Evolutionary conservation across 2,113 vertebrate genomes (phyloP), one percentile per base, ranked within the genome.

Genomic region (Osmerus eperlanus): DNA sequence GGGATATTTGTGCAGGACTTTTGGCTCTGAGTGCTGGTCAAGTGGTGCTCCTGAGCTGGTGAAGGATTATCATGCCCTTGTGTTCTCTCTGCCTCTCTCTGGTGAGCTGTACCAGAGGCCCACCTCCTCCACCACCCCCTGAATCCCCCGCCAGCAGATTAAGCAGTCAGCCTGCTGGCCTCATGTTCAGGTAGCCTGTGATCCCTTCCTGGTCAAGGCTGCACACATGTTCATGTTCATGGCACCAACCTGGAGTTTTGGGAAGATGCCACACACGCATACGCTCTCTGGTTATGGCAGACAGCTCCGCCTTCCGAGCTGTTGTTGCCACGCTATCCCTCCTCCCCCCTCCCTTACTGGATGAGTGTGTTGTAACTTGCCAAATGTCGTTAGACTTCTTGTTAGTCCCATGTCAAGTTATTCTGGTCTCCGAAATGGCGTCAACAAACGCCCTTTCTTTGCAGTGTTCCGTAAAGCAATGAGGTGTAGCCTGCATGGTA

Each of bases 221-320:
- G 32, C 32, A 36, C 1, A 36, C 32, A 36, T 36, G n/a, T n/a
- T 3, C 32, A 5, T 36, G 32, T 36, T 36, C 7, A 36, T 36
- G 32, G 32, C 32, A 36, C 3, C 32, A 36, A 4, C 32, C 1
- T 36, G 32, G 32, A 36, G 32, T 36, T 36, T 7, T 5, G 32
- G 32, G 32, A 36, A 36, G 32, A 36, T 36, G 32, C 32, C 32
- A 6, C 5, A 7, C 32, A 7, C 32, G 7, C 32, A 7, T 78
- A 81, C 77, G 80, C 76, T 78, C 78, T 73, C 71, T 58, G 72
- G 83, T 86, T 82, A 84, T 41, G 65, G 70, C 32, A 15, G 32
- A 63, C 15, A 12, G 25, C 52, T 74, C 54, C 29, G 18, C 63
- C 60, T 55, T 66, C 58, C 25, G 3, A 75, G 72, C 41, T 28